phyloP scores from a whole-genome alignment of 2,797 vertebrate genomes.

The Sphaeramia orbicularis region DNA sequence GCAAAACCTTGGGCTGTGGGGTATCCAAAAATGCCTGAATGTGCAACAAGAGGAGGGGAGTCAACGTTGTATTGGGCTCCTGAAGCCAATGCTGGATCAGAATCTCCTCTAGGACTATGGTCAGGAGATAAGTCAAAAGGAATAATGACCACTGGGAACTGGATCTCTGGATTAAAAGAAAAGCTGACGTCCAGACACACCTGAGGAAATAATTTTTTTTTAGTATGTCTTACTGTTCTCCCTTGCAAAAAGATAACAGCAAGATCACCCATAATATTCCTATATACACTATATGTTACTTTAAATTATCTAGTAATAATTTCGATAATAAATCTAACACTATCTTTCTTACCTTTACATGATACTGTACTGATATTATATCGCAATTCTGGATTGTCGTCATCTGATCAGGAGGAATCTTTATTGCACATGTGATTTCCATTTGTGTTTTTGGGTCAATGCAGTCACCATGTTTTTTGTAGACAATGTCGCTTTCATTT shows the following conservation, averaged over 20 bases:
- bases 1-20: slow-evolving; percentile 44
- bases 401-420: slow-evolving; percentile 83
- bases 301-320: no score
- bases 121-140: no score
- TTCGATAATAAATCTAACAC: not conserved
- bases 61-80: no score
- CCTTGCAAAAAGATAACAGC: no score
- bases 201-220: not conserved
- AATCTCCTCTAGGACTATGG: no score
- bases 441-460: slow-evolving; percentile 86
- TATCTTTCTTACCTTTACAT: slow-evolving; percentile 84
- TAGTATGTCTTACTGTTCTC: no score
- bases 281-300: no score
- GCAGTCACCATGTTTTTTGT: slow-evolving; percentile 82
- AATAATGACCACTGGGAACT: no score
- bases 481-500: slow-evolving; percentile 76
- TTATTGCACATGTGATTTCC: slow-evolving; percentile 85
- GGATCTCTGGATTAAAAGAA: no score
- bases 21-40: slow-evolving; percentile 34
- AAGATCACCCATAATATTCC: no score
- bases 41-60: slow-evolving; percentile 20
- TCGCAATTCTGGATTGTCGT: slow-evolving; percentile 89
- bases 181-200: not conserved
- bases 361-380: slow-evolving; percentile 91
- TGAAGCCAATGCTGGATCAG: no score